Evolutionary conservation across 53 echinoderm and acorn worm species (phyloP).

Genomic region (Hippasteria phrygiana): DNA sequence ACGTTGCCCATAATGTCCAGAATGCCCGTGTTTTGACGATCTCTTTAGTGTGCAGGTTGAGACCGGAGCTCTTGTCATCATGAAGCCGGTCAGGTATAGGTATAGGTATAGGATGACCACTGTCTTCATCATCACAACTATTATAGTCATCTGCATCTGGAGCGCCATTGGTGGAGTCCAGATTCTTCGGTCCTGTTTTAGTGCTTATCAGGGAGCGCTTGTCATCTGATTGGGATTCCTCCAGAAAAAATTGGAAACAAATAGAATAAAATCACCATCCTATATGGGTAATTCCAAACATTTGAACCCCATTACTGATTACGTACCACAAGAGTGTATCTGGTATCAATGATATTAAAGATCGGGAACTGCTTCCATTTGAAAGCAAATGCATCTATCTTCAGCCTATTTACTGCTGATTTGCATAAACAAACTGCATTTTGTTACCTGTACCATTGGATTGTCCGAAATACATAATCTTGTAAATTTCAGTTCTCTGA

Average conservation of each 20-base stretch:
- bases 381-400: too few relatives aligned
- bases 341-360: too few relatives aligned
- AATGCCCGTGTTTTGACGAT: constrained; percentile 80
- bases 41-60: constrained; percentile 72
- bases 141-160: constrained; percentile 58
- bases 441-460: too few relatives aligned
- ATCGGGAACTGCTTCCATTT: too few relatives aligned
- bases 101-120: neutral
- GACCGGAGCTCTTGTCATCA: constrained; percentile 77
- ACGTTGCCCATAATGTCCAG: constrained; percentile 87
- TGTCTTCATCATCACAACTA: constrained; percentile 26
- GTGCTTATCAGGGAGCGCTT: neutral
- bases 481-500: too few relatives aligned
- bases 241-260: constrained; percentile 8
- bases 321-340: too few relatives aligned
- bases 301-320: too few relatives aligned
- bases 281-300: too few relatives aligned
- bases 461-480: too few relatives aligned
- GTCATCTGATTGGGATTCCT: neutral
- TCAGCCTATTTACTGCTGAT: too few relatives aligned
- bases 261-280: neutral
- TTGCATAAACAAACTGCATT: too few relatives aligned
- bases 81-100: constrained; percentile 29
- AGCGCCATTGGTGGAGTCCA: constrained; percentile 43
- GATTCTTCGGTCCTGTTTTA: constrained; percentile 1